Evolutionary conservation across 2,113 vertebrate genomes (phyloP), one percentile per base, ranked within the genome.

Genomic region (Phaethornis superciliosus): DNA sequence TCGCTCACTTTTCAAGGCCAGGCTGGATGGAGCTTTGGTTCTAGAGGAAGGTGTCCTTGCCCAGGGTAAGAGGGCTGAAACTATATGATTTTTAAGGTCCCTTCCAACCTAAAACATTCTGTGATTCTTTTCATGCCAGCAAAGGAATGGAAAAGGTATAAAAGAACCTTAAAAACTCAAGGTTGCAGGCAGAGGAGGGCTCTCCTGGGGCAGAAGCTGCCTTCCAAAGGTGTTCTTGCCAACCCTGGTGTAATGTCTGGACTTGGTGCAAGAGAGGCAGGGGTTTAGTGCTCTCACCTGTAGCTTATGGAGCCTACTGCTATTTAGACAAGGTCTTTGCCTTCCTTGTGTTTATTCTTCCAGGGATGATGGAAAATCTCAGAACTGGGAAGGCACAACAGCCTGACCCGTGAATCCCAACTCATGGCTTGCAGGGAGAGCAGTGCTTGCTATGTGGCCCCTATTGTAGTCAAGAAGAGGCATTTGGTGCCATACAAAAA

Each of bases 231-330:
- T 89, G 42, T 72, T 62, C 78, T 46, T 89, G 70, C 79, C 85
- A 91, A 79, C n/a, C 63, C 27, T 84, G 60, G n/a, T 92, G 58
- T 68, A 86, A 88, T 69, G 16, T 40, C 81, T 94, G 84, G 65
- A 32, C n/a, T 76, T 81, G 58, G 54, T 62, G 93, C 89, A 69
- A 58, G 86, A 64, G 47, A 76, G 80, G 69, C 81, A 81, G 69
- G 22, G 49, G 21, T 90, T 88, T 55, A 70, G 55, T 58, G 52
- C 77, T 93, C 70, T 69, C 79, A 72, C 58, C 88, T 80, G 60
- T 54, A 49, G 42, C 19, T 37, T 46, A 0, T 54, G 51, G 63
- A 70, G 55, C 13, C 83, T 55, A 2, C 44, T 58, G 19, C 49
- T 77, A 22, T 3, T 81, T 67, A 54, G 68, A n/a, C 16, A 33